Conservation (phyloP, 2,888 invertebrate species). For the Cataglyphis albicans region DNA sequence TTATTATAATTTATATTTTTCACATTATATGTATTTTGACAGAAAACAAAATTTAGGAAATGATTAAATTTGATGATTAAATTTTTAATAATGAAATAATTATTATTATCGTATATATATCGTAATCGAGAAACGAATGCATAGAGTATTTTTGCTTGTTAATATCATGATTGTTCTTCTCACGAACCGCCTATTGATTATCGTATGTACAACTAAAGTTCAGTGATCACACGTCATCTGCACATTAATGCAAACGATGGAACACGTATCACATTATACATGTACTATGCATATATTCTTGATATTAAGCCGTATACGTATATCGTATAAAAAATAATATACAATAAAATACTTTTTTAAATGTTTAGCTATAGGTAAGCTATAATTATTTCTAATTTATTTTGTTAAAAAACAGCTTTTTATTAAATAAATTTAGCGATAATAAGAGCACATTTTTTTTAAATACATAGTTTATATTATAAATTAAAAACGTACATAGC, state of each 20-base stretch:
- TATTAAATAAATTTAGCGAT: background rate
- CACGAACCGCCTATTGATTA: constrained; percentile 47
- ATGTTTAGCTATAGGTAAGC: background rate
- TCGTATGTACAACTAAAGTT: constrained; percentile 38
- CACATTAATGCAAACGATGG: constrained; percentile 52
- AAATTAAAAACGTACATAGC: background rate
- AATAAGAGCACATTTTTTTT: background rate
- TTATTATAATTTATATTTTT: background rate
- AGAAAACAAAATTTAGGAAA: constrained; percentile 21
- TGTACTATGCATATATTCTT: constrained; percentile 14
- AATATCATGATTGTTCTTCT: constrained; percentile 42
- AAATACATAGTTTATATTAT: background rate
- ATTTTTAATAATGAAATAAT: constrained; percentile 45
- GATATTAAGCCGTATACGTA: background rate
- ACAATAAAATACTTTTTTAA: background rate
- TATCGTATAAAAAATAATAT: background rate
- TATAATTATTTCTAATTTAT: background rate
- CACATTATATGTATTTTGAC: background rate
- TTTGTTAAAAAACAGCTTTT: background rate
- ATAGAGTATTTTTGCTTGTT: constrained; percentile 47
- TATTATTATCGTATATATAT: constrained; percentile 16
- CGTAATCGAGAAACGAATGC: constrained; percentile 40
- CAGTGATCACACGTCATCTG: constrained; percentile 51
- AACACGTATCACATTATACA: constrained; percentile 23
- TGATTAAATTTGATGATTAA: background rate